Conservation (phyloP, 2,888 invertebrate genomes). For the Antheraea yamamai region DNA sequence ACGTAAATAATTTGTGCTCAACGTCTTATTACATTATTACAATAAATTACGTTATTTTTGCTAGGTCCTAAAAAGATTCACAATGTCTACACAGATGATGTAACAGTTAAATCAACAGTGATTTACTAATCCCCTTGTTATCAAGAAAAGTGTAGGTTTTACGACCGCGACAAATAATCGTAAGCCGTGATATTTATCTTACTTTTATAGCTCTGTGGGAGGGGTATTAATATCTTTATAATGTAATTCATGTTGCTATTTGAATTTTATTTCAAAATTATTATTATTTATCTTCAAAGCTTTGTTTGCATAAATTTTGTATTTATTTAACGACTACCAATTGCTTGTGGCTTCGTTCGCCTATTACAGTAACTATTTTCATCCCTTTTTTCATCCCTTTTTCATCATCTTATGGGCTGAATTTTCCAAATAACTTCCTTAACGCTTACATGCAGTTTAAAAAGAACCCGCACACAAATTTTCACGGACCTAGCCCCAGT, state of each 20-base stretch:
- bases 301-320: neutral
- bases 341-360: too few species aligned
- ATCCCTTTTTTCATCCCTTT: too few species aligned
- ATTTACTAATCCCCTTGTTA: constrained; percentile 11
- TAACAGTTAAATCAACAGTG: neutral
- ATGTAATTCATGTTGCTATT: constrained; percentile 9
- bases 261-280: neutral
- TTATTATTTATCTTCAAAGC: neutral
- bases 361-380: too few species aligned
- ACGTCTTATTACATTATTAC: neutral
- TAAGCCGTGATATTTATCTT: constrained; percentile 11
- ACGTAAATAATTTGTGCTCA: too few species aligned
- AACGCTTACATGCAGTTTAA: too few species aligned
- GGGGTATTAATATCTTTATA: constrained; percentile 15
- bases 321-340: neutral
- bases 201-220: constrained; percentile 1
- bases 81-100: neutral
- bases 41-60: neutral
- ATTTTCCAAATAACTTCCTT: too few species aligned
- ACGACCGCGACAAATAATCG: constrained; percentile 15
- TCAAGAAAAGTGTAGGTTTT: constrained; percentile 15
- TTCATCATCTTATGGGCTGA: too few species aligned
- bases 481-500: too few species aligned
- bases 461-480: too few species aligned
- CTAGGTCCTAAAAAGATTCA: neutral